A percentile compares a stretch with the other conserved stretches of the same genome.
These are phyloP conservation scores for Teleogryllus occipitalis DNA, from an alignment of 1,140 invertebrate genomes.

Conservation along the genomic window DNA sequence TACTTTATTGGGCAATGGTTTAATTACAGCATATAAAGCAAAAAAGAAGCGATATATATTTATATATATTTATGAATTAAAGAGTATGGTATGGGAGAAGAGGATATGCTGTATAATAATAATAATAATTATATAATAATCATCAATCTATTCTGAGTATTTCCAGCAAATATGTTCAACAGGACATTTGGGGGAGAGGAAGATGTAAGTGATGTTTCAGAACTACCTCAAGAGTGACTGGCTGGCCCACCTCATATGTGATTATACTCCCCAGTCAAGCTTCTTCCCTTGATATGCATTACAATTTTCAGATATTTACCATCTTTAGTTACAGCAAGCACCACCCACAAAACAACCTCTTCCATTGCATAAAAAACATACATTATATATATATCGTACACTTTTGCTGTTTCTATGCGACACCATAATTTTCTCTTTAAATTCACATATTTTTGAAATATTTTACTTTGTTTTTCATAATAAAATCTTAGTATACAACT, in stretches of 20 bases:
- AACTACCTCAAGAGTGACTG: background rate
- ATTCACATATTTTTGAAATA: constrained; percentile 7
- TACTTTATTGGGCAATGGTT: constrained; percentile 16
- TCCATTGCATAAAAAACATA: constrained; percentile 11
- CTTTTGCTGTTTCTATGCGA: constrained; percentile 8
- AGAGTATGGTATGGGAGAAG: constrained; percentile 2
- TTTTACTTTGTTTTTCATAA: constrained; percentile 8
- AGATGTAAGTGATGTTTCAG: constrained; percentile 2
- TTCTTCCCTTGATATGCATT: constrained; percentile 17
- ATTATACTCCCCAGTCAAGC: background rate
- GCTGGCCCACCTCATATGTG: background rate
- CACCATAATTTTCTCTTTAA: constrained; percentile 11
- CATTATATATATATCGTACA: constrained; percentile 14
- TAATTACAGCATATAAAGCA: constrained; percentile 20
- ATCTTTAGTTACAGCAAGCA: background rate
- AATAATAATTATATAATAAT: background rate
- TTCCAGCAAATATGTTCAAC: background rate
- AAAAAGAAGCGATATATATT: constrained; percentile 20
- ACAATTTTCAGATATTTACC: background rate
- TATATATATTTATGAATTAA: background rate
- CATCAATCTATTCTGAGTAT: background rate
- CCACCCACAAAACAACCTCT: constrained; percentile 5
- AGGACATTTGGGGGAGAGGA: background rate
- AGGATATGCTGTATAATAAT: constrained; percentile 10
- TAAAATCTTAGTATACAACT: constrained; percentile 21